A percentile compares a stretch with the other conserved stretches of the same genome.
phyloP scores from a whole-genome alignment of 2,888 invertebrate genomes.

The Heteropelma amictum region DNA sequence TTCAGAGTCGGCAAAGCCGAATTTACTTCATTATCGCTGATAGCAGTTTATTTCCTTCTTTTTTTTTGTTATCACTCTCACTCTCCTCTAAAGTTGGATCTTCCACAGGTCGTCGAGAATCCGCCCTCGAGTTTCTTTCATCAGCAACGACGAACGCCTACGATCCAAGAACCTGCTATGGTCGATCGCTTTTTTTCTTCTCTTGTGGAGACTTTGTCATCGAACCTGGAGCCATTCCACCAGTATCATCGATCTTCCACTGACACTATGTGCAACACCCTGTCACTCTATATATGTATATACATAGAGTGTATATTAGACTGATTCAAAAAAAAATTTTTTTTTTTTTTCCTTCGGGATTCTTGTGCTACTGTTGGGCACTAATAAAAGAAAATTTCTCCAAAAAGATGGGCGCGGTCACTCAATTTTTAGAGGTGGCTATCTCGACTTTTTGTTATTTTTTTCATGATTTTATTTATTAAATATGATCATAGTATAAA shows the following conservation, averaged over 20 bases:
- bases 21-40: constrained; percentile 51
- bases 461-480: too few relatives aligned
- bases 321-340: too few relatives aligned
- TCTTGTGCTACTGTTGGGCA: too few relatives aligned
- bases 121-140: constrained; percentile 23
- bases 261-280: not conserved
- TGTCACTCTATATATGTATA: not conserved
- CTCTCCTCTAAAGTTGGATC: too few relatives aligned
- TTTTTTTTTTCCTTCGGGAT: too few relatives aligned
- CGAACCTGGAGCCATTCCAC: not conserved
- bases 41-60: constrained; percentile 48
- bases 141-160: not conserved
- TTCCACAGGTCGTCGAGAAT: constrained; percentile 26
- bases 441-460: too few relatives aligned
- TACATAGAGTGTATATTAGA: not conserved
- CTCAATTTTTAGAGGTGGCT: too few relatives aligned
- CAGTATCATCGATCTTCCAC: constrained; percentile 24
- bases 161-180: not conserved
- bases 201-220: not conserved
- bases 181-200: constrained; percentile 1
- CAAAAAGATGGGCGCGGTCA: too few relatives aligned
- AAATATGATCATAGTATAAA: too few relatives aligned
- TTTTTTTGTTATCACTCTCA: constrained; percentile 24
- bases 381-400: too few relatives aligned
- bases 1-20: constrained; percentile 7